phyloP scores from a whole-genome alignment of 2,797 vertebrate genomes.

The Periparus ater region DNA sequence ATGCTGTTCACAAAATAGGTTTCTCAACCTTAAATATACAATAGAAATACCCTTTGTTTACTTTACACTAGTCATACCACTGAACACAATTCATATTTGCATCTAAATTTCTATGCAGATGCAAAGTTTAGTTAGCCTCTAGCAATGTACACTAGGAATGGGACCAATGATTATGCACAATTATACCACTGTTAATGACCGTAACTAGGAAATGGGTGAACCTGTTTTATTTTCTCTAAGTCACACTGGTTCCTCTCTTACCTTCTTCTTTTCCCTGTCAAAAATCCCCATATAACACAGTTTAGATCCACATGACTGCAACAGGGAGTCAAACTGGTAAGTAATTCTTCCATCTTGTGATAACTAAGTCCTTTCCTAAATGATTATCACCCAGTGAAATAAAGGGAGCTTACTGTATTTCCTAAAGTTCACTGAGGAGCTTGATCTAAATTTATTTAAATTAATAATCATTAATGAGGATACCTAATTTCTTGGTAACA shows the following conservation, averaged over 20 bases:
- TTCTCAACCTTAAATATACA: slow-evolving; percentile 50
- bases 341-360: not conserved
- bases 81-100: slow-evolving; percentile 55
- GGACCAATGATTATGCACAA: slow-evolving; percentile 21
- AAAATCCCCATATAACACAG: not conserved
- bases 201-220: slow-evolving; percentile 12
- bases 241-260: not conserved
- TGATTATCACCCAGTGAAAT: not conserved
- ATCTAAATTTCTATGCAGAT: slow-evolving; percentile 61
- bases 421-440: not conserved
- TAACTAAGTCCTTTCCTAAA: not conserved
- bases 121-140: slow-evolving; percentile 29
- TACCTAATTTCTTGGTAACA: not conserved
- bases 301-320: not conserved
- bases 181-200: slow-evolving; percentile 23
- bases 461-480: not conserved
- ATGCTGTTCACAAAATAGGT: slow-evolving; percentile 46
- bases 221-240: not conserved
- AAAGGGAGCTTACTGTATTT: not conserved
- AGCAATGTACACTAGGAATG: slow-evolving; percentile 15
- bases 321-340: not conserved
- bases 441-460: not conserved
- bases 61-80: slow-evolving; percentile 41
- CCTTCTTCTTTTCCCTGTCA: not conserved
- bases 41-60: slow-evolving; percentile 51